Base-by-base conservation (phyloP, 1,140 invertebrate species). In the Calosoma granatense region DNA sequence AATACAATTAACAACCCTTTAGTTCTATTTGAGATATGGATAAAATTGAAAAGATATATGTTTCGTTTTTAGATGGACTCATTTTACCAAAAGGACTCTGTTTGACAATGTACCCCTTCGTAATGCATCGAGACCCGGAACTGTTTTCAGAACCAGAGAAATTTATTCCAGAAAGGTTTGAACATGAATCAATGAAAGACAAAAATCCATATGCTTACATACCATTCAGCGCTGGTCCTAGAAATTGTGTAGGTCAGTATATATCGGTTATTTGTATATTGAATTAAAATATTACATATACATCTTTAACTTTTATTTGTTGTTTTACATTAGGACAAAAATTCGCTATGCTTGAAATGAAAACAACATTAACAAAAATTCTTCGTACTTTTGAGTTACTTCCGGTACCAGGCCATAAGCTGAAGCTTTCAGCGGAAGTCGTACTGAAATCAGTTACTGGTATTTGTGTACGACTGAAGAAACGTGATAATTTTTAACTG, bases 131-230 rank as follows among this genome's bases (percentile, higher is more conserved):
- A 54, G 76, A 85, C 64, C 71, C 77, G 1, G 71, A 81, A 20
- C 65, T 79, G 22, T 92, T 82, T 66, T 75, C 79, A 30, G 76
- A 91, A 56, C 88, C 90, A 0, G 78, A 85, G 36, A 72, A 73
- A 56, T 92, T 88, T 67, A 78, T 88, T 68, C 90, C 90, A 0
- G 86, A 91, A 56, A 74, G 88, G 62, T 92, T 92, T 72, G 66
- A 81, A 19, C 74, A 79, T 12, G 76, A 80, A 59, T 81, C 83
- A 65, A 72, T 70, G 30, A 67, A 69, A 26, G 74, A 77, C 56
- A 67, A 74, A 61, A 63, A 74, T 20, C 74, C 74, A 17, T 83
- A 70, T 59, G 68, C 74, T 1, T 85, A 80, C 63, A 70, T 86
- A n/a, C 83, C 84, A 2, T 88, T 88, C 60, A 84, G 82, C 62